Percentiles rank a stretch among this genome's conserved stretches.
phyloP scores from a whole-genome alignment of 2,797 vertebrate species.

The Erpetoichthys calabaricus region DNA sequence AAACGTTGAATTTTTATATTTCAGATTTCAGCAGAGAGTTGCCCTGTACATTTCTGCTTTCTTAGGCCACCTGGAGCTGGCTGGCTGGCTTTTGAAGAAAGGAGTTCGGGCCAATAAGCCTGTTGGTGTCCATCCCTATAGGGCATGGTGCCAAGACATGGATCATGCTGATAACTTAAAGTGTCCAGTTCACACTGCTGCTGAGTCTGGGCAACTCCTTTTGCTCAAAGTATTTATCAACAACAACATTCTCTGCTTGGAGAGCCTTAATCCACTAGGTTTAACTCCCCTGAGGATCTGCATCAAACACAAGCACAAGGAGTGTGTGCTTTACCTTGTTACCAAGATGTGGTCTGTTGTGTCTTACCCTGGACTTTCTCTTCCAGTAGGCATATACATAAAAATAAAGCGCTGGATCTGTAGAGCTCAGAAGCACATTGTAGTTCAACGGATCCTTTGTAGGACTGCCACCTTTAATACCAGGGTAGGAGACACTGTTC shows the following conservation, averaged over 20 bases:
- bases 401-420: conserved; percentile 46
- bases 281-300: conserved; percentile 41
- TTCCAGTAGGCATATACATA: conserved; percentile 46
- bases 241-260: conserved; percentile 35
- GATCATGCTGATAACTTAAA: conserved; percentile 43
- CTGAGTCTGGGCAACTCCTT: conserved; percentile 44
- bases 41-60: conserved; percentile 53
- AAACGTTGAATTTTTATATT: background rate
- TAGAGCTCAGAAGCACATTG: conserved; percentile 28
- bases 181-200: conserved; percentile 47
- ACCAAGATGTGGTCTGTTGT: conserved; percentile 47
- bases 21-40: conserved; percentile 56
- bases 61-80: conserved; percentile 45
- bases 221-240: conserved; percentile 53
- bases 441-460: conserved; percentile 10
- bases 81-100: conserved; percentile 45
- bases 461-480: conserved; percentile 18
- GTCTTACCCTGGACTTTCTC: conserved; percentile 32
- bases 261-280: conserved; percentile 36
- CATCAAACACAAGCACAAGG: conserved; percentile 32
- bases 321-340: conserved; percentile 42
- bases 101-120: conserved; percentile 34
- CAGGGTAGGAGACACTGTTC: conserved; percentile 34
- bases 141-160: conserved; percentile 49
- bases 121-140: conserved; percentile 46